Percentiles rank a stretch among this genome's conserved stretches.
These are phyloP conservation scores for Phalera bucephala DNA, from an alignment of 2,888 invertebrate species.

Conservation along the genomic window DNA sequence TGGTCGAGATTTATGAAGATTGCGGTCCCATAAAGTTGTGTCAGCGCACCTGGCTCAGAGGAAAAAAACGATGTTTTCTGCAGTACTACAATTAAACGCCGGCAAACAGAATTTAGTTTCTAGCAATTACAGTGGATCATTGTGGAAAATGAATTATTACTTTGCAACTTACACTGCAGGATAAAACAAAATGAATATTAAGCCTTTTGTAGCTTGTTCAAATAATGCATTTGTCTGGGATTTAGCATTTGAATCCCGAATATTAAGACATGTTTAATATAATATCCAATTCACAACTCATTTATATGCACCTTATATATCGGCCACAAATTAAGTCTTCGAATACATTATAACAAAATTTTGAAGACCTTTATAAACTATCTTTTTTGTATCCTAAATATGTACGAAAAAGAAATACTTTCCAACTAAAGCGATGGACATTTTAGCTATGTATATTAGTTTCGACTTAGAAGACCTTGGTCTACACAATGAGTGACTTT, in stretches of 20 bases:
- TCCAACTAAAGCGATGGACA: too few relatives aligned
- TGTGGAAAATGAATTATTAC: conserved; percentile 33
- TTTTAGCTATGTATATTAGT: conserved; percentile 1
- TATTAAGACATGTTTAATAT: too few relatives aligned
- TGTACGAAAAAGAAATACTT: too few relatives aligned
- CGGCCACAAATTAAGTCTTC: too few relatives aligned
- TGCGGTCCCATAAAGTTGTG: conserved; percentile 53
- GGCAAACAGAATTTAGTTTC: conserved; percentile 25
- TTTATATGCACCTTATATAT: too few relatives aligned
- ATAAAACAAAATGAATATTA: conserved; percentile 20
- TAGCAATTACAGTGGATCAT: conserved; percentile 32
- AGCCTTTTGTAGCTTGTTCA: conserved; percentile 20
- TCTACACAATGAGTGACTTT: too few relatives aligned
- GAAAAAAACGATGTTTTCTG: conserved; percentile 27
- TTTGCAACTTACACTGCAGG: conserved; percentile 28
- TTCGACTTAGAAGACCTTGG: not conserved
- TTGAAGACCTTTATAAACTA: too few relatives aligned
- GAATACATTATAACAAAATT: too few relatives aligned
- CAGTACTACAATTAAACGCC: conserved; percentile 20
- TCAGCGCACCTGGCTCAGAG: conserved; percentile 33
- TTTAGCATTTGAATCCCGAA: conserved; percentile 5
- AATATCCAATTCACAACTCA: too few relatives aligned
- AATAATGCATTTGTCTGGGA: too few relatives aligned
- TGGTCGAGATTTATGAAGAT: conserved; percentile 72
- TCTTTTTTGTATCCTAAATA: too few relatives aligned